A percentile compares a stretch with the other conserved stretches of the same genome.
Evolutionary conservation across 2,797 vertebrate species (phyloP).

Genomic region (Lepidocolaptes lacrymiger): DNA sequence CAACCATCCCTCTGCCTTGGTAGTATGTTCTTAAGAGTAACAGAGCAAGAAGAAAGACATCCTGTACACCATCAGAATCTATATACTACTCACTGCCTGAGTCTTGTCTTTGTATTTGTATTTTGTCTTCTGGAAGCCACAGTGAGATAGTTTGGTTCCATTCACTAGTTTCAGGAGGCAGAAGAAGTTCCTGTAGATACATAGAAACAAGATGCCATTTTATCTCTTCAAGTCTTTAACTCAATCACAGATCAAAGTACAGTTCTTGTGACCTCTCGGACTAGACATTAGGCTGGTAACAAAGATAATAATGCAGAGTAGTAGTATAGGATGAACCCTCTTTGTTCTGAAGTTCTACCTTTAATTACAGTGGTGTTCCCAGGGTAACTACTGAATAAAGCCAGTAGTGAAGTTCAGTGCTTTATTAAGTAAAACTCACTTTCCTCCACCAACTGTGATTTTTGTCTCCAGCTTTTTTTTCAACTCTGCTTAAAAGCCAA

Average conservation of each 20-base stretch:
- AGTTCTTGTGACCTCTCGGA: neutral
- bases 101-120: neutral
- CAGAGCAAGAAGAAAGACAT: neutral
- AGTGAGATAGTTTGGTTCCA: neutral
- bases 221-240: neutral
- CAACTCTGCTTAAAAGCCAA: neutral
- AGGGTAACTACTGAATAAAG: constrained; percentile 20
- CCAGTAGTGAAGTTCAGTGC: neutral
- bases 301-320: neutral
- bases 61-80: neutral
- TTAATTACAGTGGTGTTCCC: neutral
- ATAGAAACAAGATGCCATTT: neutral
- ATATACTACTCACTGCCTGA: neutral
- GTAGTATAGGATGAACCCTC: neutral
- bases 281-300: neutral
- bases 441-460: neutral
- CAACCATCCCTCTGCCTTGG: neutral
- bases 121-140: neutral
- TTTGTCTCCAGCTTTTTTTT: neutral
- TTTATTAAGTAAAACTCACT: neutral
- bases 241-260: neutral
- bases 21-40: neutral
- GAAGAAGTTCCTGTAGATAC: neutral
- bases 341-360: neutral
- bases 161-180: neutral